These are phyloP conservation scores for Augochlorella aurata DNA, from an alignment of 2,888 invertebrate genomes.

Conservation along the genomic window DNA sequence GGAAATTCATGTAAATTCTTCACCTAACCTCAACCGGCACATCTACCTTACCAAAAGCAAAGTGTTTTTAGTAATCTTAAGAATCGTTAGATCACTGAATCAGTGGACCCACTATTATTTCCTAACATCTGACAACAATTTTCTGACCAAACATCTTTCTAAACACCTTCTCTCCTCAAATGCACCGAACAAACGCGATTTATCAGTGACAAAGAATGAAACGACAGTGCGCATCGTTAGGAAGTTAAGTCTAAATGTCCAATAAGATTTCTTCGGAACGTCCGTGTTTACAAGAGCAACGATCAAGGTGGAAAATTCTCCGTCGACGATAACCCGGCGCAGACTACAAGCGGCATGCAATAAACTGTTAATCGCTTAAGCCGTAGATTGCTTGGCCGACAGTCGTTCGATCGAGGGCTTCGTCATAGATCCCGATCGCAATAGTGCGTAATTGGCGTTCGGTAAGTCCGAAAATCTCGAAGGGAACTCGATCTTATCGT, in stretches of 20 bases:
- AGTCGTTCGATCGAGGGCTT: slow-evolving; percentile 25
- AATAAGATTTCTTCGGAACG: not conserved
- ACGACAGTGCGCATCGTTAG: not conserved
- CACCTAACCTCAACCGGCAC: too few relatives aligned
- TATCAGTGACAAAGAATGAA: not conserved
- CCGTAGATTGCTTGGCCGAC: slow-evolving; percentile 38
- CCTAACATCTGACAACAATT: too few relatives aligned
- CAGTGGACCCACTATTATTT: too few relatives aligned
- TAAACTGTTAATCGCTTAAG: slow-evolving; percentile 60
- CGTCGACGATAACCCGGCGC: slow-evolving; percentile 40
- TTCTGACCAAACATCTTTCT: too few relatives aligned
- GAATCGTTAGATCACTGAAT: too few relatives aligned
- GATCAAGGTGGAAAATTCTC: slow-evolving; percentile 27
- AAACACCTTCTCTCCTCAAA: too few relatives aligned
- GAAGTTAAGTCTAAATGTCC: not conserved
- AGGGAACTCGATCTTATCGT: slow-evolving; percentile 35
- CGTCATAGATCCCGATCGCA: slow-evolving; percentile 3
- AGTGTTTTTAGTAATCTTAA: too few relatives aligned
- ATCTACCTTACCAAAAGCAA: too few relatives aligned
- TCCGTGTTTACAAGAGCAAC: not conserved
- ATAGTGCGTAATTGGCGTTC: slow-evolving; percentile 28
- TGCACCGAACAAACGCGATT: too few relatives aligned
- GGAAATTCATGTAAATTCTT: too few relatives aligned
- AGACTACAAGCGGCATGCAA: slow-evolving; percentile 50
- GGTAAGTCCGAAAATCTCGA: slow-evolving; percentile 26